Evolutionary conservation across 2,797 vertebrate species (phyloP), one percentile per base, ranked within the genome.

Genomic region (Gorsachius magnificus): DNA sequence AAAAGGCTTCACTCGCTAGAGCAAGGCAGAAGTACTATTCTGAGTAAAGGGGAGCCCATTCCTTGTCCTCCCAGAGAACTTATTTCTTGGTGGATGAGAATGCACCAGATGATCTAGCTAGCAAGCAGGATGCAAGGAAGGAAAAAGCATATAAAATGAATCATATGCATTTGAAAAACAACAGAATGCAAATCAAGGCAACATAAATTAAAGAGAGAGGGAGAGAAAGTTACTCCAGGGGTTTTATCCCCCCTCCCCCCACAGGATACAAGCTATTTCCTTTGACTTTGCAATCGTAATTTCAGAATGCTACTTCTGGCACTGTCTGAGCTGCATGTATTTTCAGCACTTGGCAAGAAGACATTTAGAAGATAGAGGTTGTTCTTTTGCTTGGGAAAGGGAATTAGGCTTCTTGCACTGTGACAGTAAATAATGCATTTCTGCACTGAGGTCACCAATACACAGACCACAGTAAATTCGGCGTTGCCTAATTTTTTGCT

Each of bases 181-280:
- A 78, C 71, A 80, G 90, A 95, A 95, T 95, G 83, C 86, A 96
- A 94, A 95, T 89, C 41, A 76, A 91, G 78, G 77, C 81, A 91
- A 90, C 45, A 78, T 92, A 94, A 93, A 95, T 90, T 90, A 83
- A 60, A 85, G n/a, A 76, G 48, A 65, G 71, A 83, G 61, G 60
- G 91, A 94, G 71, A 71, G 57, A 95, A 93, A 90, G 74, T 90
- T 82, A 95, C 77, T 84, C 83, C 48, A 70, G 91, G 66, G 90
- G 63, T 54, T 93, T 89, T 87, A 46, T 57, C 29, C 65, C 76
- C 76, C 77, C 94, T 94, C 35, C 88, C 91, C 90, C 87, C 80
- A 88, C 95, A 95, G 96, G 95, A 97, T 96, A 95, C 86, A 94
- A 90, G 77, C 41, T 43, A 84, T 92, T 97, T 95, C 94, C 96